Conservation (phyloP, 2,113 vertebrate genomes). For the Struthidea cinerea region DNA sequence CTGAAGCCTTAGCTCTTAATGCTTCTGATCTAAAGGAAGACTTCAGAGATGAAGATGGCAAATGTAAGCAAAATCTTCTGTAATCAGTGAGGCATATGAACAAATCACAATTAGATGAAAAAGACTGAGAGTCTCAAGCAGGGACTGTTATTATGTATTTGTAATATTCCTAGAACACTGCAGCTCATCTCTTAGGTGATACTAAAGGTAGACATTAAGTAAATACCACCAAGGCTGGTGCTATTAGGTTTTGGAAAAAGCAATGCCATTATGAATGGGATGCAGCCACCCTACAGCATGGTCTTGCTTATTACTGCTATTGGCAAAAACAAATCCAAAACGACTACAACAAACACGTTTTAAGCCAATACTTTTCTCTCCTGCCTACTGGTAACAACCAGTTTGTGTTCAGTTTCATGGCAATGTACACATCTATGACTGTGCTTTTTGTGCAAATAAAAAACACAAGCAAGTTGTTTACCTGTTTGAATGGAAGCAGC, state of each 20-base stretch:
- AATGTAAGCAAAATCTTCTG: background rate
- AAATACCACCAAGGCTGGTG: background rate
- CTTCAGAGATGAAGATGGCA: background rate
- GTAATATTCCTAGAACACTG: background rate
- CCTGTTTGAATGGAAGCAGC: background rate
- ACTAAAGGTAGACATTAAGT: background rate
- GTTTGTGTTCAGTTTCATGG: background rate
- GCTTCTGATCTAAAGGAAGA: background rate
- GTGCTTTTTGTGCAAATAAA: background rate
- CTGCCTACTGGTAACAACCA: background rate
- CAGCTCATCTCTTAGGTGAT: background rate
- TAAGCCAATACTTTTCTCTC: background rate
- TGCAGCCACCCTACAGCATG: background rate
- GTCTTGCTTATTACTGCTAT: background rate
- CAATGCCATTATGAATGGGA: background rate
- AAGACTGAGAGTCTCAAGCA: background rate
- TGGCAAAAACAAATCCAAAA: background rate
- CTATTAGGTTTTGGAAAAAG: background rate
- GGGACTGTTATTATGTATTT: background rate
- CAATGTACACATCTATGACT: background rate
- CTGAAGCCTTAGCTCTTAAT: background rate
- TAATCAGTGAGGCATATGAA: background rate
- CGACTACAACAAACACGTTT: background rate
- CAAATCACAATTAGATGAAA: background rate
- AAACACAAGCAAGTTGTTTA: background rate